phyloP scores from a whole-genome alignment of 2,113 vertebrate species.

The Dasyprocta punctata region DNA sequence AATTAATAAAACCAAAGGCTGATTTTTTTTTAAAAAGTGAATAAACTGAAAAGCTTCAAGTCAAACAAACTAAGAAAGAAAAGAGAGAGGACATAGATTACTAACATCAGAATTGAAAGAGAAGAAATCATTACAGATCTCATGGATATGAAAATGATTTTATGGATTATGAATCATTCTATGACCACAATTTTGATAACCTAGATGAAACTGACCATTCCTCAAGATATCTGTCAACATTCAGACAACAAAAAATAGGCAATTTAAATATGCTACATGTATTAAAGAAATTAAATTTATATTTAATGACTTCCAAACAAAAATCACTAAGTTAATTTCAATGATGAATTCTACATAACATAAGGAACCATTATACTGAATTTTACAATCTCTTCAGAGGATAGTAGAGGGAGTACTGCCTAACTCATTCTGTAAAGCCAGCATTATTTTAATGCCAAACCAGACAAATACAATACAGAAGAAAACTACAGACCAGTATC shows the following conservation, averaged over 20 bases:
- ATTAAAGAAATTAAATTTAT: not conserved
- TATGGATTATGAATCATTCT: not conserved
- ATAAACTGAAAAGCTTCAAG: not conserved
- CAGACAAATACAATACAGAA: not conserved
- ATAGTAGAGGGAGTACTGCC: not conserved
- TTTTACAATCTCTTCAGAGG: not conserved
- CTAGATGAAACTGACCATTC: not conserved
- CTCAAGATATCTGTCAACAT: not conserved
- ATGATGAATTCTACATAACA: not conserved
- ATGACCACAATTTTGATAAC: not conserved
- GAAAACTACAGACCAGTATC: not conserved
- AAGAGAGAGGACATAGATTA: not conserved
- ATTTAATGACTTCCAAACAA: not conserved
- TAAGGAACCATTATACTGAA: not conserved
- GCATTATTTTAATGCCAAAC: not conserved
- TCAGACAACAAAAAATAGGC: not conserved
- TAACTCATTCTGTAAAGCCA: not conserved
- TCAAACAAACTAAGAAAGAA: not conserved
- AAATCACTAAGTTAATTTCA: not conserved
- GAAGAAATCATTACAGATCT: not conserved
- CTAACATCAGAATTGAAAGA: not conserved
- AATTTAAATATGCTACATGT: not conserved
- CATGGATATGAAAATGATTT: not conserved
- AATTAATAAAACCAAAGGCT: not conserved
- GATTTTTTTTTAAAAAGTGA: not conserved